These are phyloP conservation scores for Diloba caeruleocephala DNA, from an alignment of 2,888 invertebrate genomes.

Conservation along the genomic window DNA sequence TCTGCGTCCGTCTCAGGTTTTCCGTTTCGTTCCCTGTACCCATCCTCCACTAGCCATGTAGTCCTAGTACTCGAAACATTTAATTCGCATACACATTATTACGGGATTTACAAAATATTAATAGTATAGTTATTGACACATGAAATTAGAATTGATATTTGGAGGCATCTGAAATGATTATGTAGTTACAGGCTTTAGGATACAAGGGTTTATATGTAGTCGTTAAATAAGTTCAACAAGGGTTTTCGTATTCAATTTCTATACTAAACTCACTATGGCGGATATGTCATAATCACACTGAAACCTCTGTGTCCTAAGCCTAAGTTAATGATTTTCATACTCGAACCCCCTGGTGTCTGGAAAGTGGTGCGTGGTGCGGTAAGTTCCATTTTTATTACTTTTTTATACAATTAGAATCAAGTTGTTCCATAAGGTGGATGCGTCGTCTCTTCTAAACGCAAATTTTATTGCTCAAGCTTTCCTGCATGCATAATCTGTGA, in stretches of 20 bases:
- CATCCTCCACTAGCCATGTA: conserved; percentile 32
- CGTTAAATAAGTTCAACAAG: background rate
- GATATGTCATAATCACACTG: conserved; percentile 13
- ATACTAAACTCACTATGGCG: no score
- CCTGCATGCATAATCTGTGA: no score
- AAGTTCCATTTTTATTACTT: conserved; percentile 72
- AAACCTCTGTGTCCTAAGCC: conserved; percentile 37
- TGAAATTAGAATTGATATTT: conserved; percentile 53
- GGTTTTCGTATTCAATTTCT: no score
- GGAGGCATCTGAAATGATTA: conserved; percentile 51
- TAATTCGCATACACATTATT: conserved; percentile 10
- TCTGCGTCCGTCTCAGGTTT: conserved; percentile 83
- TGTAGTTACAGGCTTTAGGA: conserved; percentile 27
- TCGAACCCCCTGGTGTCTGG: conserved; percentile 58
- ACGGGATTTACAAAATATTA: conserved; percentile 9
- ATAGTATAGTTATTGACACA: conserved; percentile 19
- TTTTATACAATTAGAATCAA: conserved; percentile 7
- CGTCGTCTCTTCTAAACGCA: no score
- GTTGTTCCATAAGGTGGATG: no score
- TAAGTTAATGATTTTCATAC: conserved; percentile 30
- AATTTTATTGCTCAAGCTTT: no score
- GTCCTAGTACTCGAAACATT: conserved; percentile 31
- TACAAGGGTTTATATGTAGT: conserved; percentile 38
- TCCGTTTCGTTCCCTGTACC: conserved; percentile 22
- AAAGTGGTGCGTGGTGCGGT: conserved; percentile 85